phyloP scores from a whole-genome alignment of 2,888 invertebrate species.

The Drosophila sordidapex region DNA sequence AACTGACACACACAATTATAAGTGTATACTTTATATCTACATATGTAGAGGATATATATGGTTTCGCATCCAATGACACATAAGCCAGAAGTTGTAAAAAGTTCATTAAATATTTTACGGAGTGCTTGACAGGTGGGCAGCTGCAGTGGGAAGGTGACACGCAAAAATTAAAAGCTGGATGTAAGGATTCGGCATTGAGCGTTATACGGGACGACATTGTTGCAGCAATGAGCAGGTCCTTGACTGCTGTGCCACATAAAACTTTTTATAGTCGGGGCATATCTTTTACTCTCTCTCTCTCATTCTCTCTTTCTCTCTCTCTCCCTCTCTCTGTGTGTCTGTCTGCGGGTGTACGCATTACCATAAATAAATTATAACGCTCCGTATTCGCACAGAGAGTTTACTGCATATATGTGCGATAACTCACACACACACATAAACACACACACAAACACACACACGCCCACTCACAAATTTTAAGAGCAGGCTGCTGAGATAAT shows the following conservation, averaged over 20 bases:
- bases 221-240: constrained; percentile 22
- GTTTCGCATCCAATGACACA: constrained; percentile 13
- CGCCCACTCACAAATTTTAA: constrained; percentile 37
- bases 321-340: not conserved
- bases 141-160: constrained; percentile 58
- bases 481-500: constrained; percentile 71
- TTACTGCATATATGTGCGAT: constrained; percentile 76
- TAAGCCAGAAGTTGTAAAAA: constrained; percentile 59
- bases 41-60: not conserved
- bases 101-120: constrained; percentile 73
- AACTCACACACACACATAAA: constrained; percentile 55
- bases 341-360: constrained; percentile 66
- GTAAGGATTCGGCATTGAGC: constrained; percentile 69
- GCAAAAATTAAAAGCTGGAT: constrained; percentile 75
- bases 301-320: not conserved
- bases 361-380: constrained; percentile 80
- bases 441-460: constrained; percentile 15
- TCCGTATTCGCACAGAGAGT: constrained; percentile 70
- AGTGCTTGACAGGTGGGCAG: constrained; percentile 54
- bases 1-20: constrained; percentile 7
- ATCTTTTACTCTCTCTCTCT: constrained; percentile 6
- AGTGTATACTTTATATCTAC: not conserved
- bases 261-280: constrained; percentile 60
- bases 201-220: constrained; percentile 68
- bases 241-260: constrained; percentile 58